Evolutionary conservation across 2,888 invertebrate species (phyloP).

Genomic region (Steinernema scapterisci): DNA sequence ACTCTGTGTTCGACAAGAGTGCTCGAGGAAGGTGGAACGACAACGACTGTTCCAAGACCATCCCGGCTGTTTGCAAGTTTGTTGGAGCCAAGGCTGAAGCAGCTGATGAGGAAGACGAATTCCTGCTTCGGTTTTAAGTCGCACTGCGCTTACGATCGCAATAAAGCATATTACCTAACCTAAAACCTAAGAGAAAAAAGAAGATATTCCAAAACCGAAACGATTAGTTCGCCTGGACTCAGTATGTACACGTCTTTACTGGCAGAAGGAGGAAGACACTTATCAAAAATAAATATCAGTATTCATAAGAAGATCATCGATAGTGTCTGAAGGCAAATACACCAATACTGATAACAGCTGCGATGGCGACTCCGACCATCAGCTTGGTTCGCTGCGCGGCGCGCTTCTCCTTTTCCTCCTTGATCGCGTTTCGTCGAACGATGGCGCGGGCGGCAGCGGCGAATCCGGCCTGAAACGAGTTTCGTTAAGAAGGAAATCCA

Average conservation of each 20-base stretch:
- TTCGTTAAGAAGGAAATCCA: not conserved
- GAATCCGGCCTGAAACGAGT: not conserved
- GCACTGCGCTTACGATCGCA: too few relatives aligned
- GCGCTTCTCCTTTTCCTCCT: not conserved
- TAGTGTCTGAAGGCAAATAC: not conserved
- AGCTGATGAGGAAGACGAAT: not conserved
- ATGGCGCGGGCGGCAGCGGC: not conserved
- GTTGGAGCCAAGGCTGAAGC: not conserved
- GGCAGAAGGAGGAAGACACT: not conserved
- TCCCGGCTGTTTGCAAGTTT: constrained; percentile 8
- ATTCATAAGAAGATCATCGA: not conserved
- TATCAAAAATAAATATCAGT: not conserved
- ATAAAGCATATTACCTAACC: too few relatives aligned
- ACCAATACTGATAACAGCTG: not conserved
- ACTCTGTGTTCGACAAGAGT: not conserved
- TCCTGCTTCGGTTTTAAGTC: not conserved
- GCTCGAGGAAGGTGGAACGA: constrained; percentile 11
- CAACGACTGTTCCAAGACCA: not conserved
- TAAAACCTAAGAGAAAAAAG: too few relatives aligned
- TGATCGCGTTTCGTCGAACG: not conserved
- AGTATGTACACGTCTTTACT: not conserved
- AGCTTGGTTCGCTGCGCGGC: not conserved
- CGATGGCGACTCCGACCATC: not conserved
- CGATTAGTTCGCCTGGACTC: too few relatives aligned
- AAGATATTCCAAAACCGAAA: too few relatives aligned